Evolutionary conservation across 2,888 invertebrate species (phyloP).

Genomic region (Macaria liturata): DNA sequence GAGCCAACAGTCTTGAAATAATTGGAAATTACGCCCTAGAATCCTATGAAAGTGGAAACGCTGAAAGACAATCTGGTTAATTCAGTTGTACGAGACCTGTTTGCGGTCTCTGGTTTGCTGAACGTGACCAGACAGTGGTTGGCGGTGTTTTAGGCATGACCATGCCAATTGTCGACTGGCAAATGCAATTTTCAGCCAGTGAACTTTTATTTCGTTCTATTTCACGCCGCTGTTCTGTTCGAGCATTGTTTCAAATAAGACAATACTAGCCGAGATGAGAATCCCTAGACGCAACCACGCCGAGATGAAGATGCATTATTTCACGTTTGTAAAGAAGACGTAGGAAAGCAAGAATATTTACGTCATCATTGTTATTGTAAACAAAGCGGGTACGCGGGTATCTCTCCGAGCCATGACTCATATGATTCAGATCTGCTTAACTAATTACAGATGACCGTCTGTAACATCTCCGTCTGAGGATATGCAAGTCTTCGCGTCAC

Average conservation of each 20-base stretch:
- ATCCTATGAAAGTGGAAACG: slow-evolving; percentile 64
- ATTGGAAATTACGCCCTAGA: slow-evolving; percentile 59
- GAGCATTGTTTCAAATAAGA: slow-evolving; percentile 28
- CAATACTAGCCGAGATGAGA: slow-evolving; percentile 17
- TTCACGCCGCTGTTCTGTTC: slow-evolving; percentile 18
- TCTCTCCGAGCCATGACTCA: slow-evolving; percentile 51
- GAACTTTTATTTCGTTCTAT: slow-evolving; percentile 37
- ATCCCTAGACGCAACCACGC: slow-evolving; percentile 4
- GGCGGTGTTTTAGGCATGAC: slow-evolving; percentile 55
- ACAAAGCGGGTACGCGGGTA: slow-evolving; percentile 52
- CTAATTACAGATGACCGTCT: slow-evolving; percentile 45
- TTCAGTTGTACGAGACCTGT: slow-evolving; percentile 66
- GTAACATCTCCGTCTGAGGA: slow-evolving; percentile 41
- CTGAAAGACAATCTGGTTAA: slow-evolving; percentile 61
- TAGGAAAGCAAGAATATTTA: slow-evolving; percentile 42
- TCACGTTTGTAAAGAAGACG: slow-evolving; percentile 17
- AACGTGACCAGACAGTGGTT: slow-evolving; percentile 78
- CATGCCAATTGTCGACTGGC: slow-evolving; percentile 55
- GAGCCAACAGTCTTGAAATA: slow-evolving; percentile 53
- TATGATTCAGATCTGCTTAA: slow-evolving; percentile 41
- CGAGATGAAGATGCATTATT: slow-evolving; percentile 17
- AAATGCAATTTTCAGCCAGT: slow-evolving; percentile 51
- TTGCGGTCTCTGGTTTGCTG: slow-evolving; percentile 75
- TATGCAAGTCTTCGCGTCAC: slow-evolving; percentile 31
- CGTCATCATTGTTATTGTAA: slow-evolving; percentile 66